Percentiles rank a stretch among this genome's conserved stretches.
phyloP scores from a whole-genome alignment of 2,113 vertebrate genomes.

The Pollachius pollachius region DNA sequence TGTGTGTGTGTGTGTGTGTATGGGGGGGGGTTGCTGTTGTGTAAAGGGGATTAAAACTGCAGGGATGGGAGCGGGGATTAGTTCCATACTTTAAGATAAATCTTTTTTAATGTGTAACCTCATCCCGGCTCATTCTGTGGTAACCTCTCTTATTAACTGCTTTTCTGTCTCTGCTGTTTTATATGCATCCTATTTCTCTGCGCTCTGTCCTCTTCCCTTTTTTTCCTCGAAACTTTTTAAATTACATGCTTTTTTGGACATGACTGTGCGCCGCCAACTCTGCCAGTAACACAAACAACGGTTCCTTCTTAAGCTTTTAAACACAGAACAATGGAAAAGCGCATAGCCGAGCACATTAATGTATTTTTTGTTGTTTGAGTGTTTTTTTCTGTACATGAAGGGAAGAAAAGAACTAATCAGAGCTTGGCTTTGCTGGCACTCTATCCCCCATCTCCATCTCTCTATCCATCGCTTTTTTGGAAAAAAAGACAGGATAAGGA shows the following conservation, averaged over 20 bases:
- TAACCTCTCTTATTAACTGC: constrained; percentile 66
- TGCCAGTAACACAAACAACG: constrained; percentile 68
- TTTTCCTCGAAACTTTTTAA: constrained; percentile 50
- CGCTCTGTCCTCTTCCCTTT: not conserved
- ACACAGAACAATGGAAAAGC: constrained; percentile 73
- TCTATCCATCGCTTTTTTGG: constrained; percentile 16
- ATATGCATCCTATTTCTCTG: constrained; percentile 49
- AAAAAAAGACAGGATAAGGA: constrained; percentile 45
- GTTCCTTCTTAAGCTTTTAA: constrained; percentile 73
- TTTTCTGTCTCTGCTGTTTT: constrained; percentile 54
- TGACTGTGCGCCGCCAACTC: constrained; percentile 47
- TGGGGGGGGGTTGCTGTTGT: constrained; percentile 10
- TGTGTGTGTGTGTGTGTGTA: not conserved
- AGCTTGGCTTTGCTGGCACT: constrained; percentile 65
- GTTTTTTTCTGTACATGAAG: constrained; percentile 66
- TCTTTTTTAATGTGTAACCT: constrained; percentile 78
- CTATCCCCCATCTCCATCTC: constrained; percentile 28
- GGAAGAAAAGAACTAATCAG: constrained; percentile 74
- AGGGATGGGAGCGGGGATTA: constrained; percentile 58
- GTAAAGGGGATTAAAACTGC: constrained; percentile 66
- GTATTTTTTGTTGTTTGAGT: constrained; percentile 36
- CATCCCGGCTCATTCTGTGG: constrained; percentile 71
- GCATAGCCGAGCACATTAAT: constrained; percentile 71
- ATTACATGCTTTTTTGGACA: constrained; percentile 60
- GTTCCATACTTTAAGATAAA: constrained; percentile 76